Evolutionary conservation across 2,113 vertebrate species (phyloP).

Genomic region (Trogon surrucura): DNA sequence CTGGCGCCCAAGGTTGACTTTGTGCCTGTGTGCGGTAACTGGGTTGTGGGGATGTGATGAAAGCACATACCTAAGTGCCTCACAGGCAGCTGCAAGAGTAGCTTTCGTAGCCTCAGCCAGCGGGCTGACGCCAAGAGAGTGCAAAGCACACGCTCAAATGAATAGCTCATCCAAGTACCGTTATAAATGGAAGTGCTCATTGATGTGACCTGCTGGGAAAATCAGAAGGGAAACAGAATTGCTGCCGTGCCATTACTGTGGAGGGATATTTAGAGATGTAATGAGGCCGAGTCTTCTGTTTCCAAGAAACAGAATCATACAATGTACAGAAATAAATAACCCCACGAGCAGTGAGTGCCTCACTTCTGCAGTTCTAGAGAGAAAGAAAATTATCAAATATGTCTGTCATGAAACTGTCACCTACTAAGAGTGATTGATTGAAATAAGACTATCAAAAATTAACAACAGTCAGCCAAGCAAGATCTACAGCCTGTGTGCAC

Average conservation of each 20-base stretch:
- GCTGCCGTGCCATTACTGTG: background rate
- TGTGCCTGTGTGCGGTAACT: background rate
- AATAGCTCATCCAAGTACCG: background rate
- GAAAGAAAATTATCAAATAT: background rate
- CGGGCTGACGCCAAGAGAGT: background rate
- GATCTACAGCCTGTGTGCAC: background rate
- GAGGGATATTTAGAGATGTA: slow-evolving; percentile 18
- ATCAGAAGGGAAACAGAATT: slow-evolving; percentile 1
- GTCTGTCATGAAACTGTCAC: background rate
- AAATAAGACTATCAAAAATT: background rate
- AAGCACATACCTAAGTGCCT: background rate
- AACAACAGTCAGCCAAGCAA: background rate
- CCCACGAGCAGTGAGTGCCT: background rate
- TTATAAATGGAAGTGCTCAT: background rate
- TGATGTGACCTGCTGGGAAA: slow-evolving; percentile 37
- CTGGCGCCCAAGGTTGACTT: background rate
- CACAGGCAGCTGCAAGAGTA: background rate
- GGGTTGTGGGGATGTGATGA: background rate
- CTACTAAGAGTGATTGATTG: background rate
- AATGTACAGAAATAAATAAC: slow-evolving; percentile 31
- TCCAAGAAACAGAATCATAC: slow-evolving; percentile 17
- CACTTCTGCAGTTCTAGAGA: background rate
- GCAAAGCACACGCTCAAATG: background rate
- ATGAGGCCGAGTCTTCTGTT: slow-evolving; percentile 15
- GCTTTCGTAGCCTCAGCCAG: background rate